Conservation (phyloP, 2,888 invertebrate genomes). For the Troglohyphantes excavatus region DNA sequence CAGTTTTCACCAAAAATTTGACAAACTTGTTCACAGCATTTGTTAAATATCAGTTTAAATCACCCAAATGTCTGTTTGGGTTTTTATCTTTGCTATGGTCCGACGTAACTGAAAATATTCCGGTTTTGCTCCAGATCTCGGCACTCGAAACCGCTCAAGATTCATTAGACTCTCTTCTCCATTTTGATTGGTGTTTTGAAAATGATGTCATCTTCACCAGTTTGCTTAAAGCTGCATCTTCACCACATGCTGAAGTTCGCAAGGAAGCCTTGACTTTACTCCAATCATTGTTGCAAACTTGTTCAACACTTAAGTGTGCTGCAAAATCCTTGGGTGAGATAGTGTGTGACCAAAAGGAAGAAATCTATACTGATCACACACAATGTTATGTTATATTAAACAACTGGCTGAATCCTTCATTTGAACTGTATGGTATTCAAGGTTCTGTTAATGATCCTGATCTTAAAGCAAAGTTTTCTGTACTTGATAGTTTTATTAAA, state of each 20-base stretch:
- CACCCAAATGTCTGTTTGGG: constrained; percentile 9
- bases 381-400: constrained; percentile 31
- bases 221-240: constrained; percentile 83
- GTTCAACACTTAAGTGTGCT: not conserved
- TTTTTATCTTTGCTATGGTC: constrained; percentile 54
- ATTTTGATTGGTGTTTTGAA: constrained; percentile 82
- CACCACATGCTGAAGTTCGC: constrained; percentile 85
- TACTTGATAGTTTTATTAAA: constrained; percentile 42
- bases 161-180: not conserved
- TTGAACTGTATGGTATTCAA: constrained; percentile 4
- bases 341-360: constrained; percentile 80
- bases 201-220: constrained; percentile 81
- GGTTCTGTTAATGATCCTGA: not conserved
- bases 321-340: constrained; percentile 79
- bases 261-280: constrained; percentile 85
- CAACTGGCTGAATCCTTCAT: constrained; percentile 36
- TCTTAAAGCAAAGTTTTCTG: not conserved
- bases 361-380: constrained; percentile 80
- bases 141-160: constrained; percentile 9
- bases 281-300: constrained; percentile 76
- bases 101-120: not conserved
- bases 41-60: constrained; percentile 17
- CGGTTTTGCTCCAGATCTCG: not conserved
- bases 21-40: constrained; percentile 5
- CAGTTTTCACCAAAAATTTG: not conserved